Conservation (phyloP, 1,140 invertebrate species). For the Microplitis mediator region DNA sequence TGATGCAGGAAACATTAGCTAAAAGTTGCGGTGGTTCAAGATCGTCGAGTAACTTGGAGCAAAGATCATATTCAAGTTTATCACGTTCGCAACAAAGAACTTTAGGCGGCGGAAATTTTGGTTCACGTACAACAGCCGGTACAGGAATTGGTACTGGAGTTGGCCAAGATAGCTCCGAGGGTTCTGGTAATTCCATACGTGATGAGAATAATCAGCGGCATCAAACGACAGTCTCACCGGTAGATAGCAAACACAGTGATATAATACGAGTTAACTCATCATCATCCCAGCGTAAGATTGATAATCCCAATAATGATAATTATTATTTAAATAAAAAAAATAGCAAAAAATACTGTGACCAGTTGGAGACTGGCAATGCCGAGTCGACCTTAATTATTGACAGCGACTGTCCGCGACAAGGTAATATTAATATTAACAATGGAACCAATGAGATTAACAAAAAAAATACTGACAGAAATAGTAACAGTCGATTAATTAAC, state of each 20-base stretch:
- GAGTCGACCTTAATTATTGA: no score
- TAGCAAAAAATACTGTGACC: no score
- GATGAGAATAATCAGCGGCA: slow-evolving; percentile 35
- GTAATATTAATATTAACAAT: no score
- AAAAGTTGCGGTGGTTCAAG: slow-evolving; percentile 46
- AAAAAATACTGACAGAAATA: no score
- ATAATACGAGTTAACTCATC: no score
- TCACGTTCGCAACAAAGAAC: slow-evolving; percentile 52
- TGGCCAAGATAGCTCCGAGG: slow-evolving; percentile 48
- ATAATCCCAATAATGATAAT: neutral
- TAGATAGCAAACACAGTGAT: no score
- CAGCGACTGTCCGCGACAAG: no score
- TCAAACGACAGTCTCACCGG: no score
- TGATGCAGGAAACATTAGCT: slow-evolving; percentile 51
- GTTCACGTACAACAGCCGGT: slow-evolving; percentile 39
- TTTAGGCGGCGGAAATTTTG: slow-evolving; percentile 35
- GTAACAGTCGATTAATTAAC: no score
- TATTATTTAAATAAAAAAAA: neutral
- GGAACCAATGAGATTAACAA: no score
- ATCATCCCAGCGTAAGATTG: no score
- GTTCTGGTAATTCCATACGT: slow-evolving; percentile 47
- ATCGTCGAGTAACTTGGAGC: slow-evolving; percentile 36
- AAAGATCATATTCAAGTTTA: slow-evolving; percentile 54
- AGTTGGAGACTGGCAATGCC: no score
- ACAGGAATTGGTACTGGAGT: slow-evolving; percentile 33